Evolutionary conservation across 2,113 vertebrate genomes (phyloP), one percentile per base, ranked within the genome.

Genomic region (Thamnaconus septentrionalis): DNA sequence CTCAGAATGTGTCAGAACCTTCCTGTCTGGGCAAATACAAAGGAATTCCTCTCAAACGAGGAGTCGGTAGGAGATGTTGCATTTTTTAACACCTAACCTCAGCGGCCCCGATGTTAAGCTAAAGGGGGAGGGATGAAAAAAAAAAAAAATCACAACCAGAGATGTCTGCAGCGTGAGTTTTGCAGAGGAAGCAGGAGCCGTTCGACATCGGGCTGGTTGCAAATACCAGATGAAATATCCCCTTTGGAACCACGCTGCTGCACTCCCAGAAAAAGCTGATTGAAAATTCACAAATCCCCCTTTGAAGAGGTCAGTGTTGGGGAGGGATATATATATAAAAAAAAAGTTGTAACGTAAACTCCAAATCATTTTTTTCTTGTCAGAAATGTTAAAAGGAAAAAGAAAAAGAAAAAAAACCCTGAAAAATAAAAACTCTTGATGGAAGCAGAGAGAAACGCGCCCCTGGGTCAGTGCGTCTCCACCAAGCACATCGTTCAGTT

Each of bases 51-150:
- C 18, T 50, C 40, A 64, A 64, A 54, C 62, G 50, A 59, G 53
- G 41, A 48, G 53, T 43, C 49, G 64, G 59, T 18, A 49, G 41
- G 60, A 7, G 7, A 6, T 45, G 44, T 45, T 45, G 44, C 44
- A 45, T 45, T 45, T 45, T 45, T 7, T 45, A 45, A 45, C 44
- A 6, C 58, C 59, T 41, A 40, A 66, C 41, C 53, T 58, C 53
- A 49, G 0, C 56, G 39, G 58, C 48, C 46, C 53, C 45, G 61
- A 71, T 47, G 53, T 40, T 57, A 7, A 61, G 58, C 62, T 66
- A 49, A 18, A 44, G 48, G 18, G 18, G 18, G 18, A 31, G 18
- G 53, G 48, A 5, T 49, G 49, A 44, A 43, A 51, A 39, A 5
- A 12, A 9, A 31, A 12, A n/a, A 53, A 18, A 51, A 65, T 43